These are phyloP conservation scores for Caenorhabditis becei DNA, from an alignment of 2,888 invertebrate species.

Conservation along the genomic window DNA sequence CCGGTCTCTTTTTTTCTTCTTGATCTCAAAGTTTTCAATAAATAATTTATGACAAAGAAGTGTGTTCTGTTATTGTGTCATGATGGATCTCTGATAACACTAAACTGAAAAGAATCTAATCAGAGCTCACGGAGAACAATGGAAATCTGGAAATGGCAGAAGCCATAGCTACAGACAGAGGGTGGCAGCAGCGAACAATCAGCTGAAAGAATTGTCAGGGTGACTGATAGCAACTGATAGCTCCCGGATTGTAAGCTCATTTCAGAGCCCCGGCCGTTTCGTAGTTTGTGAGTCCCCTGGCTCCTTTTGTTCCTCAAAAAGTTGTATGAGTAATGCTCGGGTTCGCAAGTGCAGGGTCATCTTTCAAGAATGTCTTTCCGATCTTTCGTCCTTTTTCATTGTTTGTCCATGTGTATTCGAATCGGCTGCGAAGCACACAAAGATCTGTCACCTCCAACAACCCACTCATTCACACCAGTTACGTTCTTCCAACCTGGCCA, in stretches of 20 bases:
- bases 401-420: neutral
- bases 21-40: slow-evolving; percentile 20
- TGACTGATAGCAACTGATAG: too few relatives aligned
- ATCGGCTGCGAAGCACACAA: neutral
- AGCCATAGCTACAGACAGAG: too few relatives aligned
- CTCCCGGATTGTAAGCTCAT: too few relatives aligned
- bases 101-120: neutral
- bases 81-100: neutral
- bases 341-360: neutral
- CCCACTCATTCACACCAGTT: slow-evolving; percentile 5
- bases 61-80: too few relatives aligned
- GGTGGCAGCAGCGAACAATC: too few relatives aligned
- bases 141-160: neutral
- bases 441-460: slow-evolving; percentile 1
- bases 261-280: too few relatives aligned
- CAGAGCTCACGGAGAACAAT: neutral
- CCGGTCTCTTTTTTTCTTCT: slow-evolving; percentile 6
- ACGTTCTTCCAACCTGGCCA: neutral
- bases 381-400: neutral
- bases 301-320: too few relatives aligned
- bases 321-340: neutral
- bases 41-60: slow-evolving; percentile 8
- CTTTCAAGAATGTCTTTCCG: neutral
- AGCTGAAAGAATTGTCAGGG: too few relatives aligned
- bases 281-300: too few relatives aligned